These are phyloP conservation scores for Atractosteus spatula DNA, from an alignment of 2,113 vertebrate species.

Conservation along the genomic window DNA sequence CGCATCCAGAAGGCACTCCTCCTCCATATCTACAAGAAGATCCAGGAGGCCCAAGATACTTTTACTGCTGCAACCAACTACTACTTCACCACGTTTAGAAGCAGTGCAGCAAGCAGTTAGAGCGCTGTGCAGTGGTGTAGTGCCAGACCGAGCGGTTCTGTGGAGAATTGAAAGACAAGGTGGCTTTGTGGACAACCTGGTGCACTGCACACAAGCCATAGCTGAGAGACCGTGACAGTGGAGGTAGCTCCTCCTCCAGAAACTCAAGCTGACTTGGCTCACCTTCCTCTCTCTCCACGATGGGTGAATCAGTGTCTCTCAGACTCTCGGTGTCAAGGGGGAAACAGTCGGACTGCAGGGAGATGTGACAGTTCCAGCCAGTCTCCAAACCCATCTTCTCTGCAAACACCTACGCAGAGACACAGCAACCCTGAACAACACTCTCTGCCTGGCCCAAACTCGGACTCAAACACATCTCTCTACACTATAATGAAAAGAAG, in stretches of 20 bases:
- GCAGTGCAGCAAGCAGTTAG: too few relatives aligned
- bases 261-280: background rate
- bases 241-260: too few relatives aligned
- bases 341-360: conserved; percentile 34
- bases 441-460: too few relatives aligned
- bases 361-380: conserved; percentile 37
- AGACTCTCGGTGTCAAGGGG: conserved; percentile 25
- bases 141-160: too few relatives aligned
- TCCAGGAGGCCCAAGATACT: background rate
- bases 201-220: too few relatives aligned
- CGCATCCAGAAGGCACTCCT: conserved; percentile 19
- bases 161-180: too few relatives aligned
- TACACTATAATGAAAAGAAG: too few relatives aligned
- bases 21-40: conserved; percentile 7
- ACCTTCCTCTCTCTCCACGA: conserved; percentile 6
- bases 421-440: background rate
- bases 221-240: too few relatives aligned
- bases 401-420: conserved; percentile 29
- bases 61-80: background rate
- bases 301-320: background rate
- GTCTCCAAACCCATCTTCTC: conserved; percentile 37
- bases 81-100: background rate
- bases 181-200: too few relatives aligned
- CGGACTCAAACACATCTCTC: too few relatives aligned
- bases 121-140: too few relatives aligned